Conservation (phyloP, 2,113 vertebrate species). For the Caloenas nicobarica region DNA sequence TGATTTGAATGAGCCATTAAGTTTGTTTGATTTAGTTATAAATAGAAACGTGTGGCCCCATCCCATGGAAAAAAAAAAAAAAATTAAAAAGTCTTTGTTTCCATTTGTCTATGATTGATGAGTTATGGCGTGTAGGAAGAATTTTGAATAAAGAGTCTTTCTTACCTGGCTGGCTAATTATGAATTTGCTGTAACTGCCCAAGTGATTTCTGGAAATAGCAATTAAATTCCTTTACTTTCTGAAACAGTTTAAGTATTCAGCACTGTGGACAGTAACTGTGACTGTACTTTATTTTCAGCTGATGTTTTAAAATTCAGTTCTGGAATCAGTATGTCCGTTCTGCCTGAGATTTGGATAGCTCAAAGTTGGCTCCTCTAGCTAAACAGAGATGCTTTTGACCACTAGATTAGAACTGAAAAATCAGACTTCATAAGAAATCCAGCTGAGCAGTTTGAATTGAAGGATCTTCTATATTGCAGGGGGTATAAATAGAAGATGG, state of each 20-base stretch:
- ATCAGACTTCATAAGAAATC: background rate
- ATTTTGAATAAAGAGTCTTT: constrained; percentile 40
- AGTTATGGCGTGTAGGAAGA: background rate
- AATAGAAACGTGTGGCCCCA: background rate
- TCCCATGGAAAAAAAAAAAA: background rate
- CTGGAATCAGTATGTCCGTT: constrained; percentile 20
- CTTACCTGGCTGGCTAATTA: constrained; percentile 45
- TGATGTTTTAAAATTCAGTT: constrained; percentile 10
- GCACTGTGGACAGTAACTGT: constrained; percentile 65
- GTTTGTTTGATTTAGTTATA: background rate
- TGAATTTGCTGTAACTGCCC: constrained; percentile 34
- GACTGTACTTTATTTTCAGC: constrained; percentile 2
- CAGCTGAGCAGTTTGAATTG: background rate
- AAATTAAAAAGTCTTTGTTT: background rate
- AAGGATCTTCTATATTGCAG: background rate
- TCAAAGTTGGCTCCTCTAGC: background rate
- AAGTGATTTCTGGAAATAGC: constrained; percentile 62
- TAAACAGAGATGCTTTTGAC: constrained; percentile 53
- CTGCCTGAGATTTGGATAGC: constrained; percentile 20
- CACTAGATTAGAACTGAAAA: background rate
- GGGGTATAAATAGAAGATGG: background rate
- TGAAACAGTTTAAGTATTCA: constrained; percentile 48
- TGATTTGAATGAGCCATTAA: background rate
- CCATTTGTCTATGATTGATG: constrained; percentile 1
- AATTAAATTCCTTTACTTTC: constrained; percentile 37